Base-by-base conservation (phyloP, 35 echinoderm and acorn worm genomes). In the Hemicentrotus pulcherrimus region DNA sequence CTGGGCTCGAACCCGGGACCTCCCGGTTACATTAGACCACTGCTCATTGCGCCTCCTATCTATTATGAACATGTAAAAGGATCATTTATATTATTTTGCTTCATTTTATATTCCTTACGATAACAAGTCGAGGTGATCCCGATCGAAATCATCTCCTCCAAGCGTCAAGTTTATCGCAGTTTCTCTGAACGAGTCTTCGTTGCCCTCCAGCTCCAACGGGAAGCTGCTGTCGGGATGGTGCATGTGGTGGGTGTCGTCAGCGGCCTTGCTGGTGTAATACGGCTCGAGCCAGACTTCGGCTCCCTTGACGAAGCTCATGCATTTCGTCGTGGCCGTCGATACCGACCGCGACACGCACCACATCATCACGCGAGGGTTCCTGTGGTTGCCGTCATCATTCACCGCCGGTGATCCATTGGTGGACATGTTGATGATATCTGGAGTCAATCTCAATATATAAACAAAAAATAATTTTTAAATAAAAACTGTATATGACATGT, bases 241-340 rank as follows among this genome's bases (percentile, higher is more conserved):
- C 48, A 32, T 35, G 47, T 15, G 13, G 31, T 32, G 86, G 85
- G 30, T 15, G 30, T 91, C 86, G 9, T 93, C 91, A 11, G 91
- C 48, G 28, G 48, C 16, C n/a, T 93, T 93, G 46, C 32, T 16
- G n/a, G 48, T 93, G 91, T 24, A 48, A 31, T 94, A 97, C 31
- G 96, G 96, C 46, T 97, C 96, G 31, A 90, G 85, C n/a, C 95
- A 90, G 30, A 94, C 31, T 32, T 97, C 95, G 28, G 90, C 50
- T 2, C 95, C 96, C 41, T 97, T 95, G n/a, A 97, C 95, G 88
- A 94, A 94, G 70, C 96, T 97, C 85, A 97, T 88, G 46, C 96
- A 97, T 91, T 97, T 97, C 24, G 94, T 47, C 41, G 96, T 94
- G 2, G 95, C 96, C 35, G 96, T 97, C 16, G 96, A 97, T 16